A percentile compares a stretch with the other conserved stretches of the same genome.
These are phyloP conservation scores for Nylanderia fulva DNA, from an alignment of 1,140 invertebrate genomes.

Conservation along the genomic window DNA sequence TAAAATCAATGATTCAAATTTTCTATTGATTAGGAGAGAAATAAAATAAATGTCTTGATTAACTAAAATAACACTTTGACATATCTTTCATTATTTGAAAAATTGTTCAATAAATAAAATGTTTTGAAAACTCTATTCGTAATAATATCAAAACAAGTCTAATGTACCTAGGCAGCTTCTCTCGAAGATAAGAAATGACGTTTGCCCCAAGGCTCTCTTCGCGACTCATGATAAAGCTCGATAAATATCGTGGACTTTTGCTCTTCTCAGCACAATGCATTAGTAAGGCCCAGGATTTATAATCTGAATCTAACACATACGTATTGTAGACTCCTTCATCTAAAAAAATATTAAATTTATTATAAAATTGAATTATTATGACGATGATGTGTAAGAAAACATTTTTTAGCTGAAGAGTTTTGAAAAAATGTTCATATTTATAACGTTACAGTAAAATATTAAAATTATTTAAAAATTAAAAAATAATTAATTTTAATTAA, in stretches of 20 bases:
- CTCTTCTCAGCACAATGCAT: slow-evolving; percentile 95
- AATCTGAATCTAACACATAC: slow-evolving; percentile 94
- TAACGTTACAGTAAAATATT: background rate
- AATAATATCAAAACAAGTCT: slow-evolving; percentile 2
- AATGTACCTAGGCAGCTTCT: slow-evolving; percentile 87
- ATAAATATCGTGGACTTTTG: slow-evolving; percentile 92
- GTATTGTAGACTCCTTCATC: slow-evolving; percentile 96
- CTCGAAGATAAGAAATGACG: slow-evolving; percentile 87
- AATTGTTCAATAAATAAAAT: background rate
- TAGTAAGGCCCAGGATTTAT: slow-evolving; percentile 92
- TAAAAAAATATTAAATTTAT: slow-evolving; percentile 80
- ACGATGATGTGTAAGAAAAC: background rate
- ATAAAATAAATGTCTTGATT: background rate
- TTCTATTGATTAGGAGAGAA: background rate
- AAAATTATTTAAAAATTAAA: background rate
- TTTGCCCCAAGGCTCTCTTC: slow-evolving; percentile 87
- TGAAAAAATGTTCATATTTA: background rate
- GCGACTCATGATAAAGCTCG: slow-evolving; percentile 93
- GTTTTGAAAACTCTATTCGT: background rate
- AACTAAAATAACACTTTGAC: background rate
- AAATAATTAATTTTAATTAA: slow-evolving; percentile 1
- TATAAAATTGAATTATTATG: slow-evolving; percentile 43
- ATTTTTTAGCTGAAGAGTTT: background rate
- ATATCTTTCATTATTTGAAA: background rate
- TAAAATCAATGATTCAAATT: background rate